phyloP scores from a whole-genome alignment of 2,113 vertebrate genomes.

The Oriolus oriolus region DNA sequence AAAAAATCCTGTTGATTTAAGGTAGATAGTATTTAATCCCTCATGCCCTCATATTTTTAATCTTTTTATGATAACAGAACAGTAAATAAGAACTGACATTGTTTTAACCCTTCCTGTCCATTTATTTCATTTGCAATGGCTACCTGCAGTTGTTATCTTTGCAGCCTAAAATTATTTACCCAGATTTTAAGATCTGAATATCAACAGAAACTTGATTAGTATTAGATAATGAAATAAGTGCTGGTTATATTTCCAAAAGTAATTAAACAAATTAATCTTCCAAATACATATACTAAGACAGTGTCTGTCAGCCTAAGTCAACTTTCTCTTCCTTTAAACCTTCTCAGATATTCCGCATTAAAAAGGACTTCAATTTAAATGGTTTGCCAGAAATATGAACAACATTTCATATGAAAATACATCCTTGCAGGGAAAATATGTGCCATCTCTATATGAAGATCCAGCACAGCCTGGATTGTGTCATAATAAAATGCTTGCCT shows the following conservation, averaged over 20 bases:
- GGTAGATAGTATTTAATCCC: not conserved
- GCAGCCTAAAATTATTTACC: not conserved
- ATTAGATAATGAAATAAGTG: not conserved
- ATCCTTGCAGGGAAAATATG: not conserved
- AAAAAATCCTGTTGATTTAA: not conserved
- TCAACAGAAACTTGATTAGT: not conserved
- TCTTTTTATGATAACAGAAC: not conserved
- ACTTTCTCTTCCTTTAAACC: not conserved
- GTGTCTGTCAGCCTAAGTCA: not conserved
- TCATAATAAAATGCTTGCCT: not conserved
- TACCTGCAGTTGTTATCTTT: not conserved
- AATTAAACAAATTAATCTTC: not conserved
- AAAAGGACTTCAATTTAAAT: not conserved
- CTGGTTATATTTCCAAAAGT: not conserved
- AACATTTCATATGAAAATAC: not conserved
- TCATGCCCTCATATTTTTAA: not conserved
- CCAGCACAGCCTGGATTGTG: not conserved
- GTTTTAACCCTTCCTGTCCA: not conserved
- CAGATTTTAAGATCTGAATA: not conserved
- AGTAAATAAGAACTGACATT: not conserved
- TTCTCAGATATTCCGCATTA: not conserved
- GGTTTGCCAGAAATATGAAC: not conserved
- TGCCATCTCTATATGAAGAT: not conserved
- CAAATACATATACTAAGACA: not conserved
- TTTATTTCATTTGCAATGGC: not conserved